Evolutionary conservation across 2,113 vertebrate species (phyloP).

Genomic region (Brachyistius frenatus): DNA sequence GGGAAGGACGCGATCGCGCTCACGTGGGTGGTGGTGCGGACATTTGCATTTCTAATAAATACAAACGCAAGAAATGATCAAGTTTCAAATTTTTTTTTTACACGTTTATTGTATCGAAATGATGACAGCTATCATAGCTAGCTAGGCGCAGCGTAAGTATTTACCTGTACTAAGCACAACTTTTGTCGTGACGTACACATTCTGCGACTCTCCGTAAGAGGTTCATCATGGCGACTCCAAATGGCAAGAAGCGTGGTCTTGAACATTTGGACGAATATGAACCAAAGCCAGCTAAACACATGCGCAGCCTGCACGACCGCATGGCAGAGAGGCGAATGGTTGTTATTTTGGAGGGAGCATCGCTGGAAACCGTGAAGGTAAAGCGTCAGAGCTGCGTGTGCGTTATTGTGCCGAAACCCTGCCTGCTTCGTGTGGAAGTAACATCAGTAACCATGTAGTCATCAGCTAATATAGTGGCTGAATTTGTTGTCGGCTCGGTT

Average conservation of each 20-base stretch:
- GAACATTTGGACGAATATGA: constrained; percentile 87
- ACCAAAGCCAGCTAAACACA: constrained; percentile 82
- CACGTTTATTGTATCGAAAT: too few relatives aligned
- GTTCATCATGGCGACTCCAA: constrained; percentile 86
- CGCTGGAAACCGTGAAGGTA: constrained; percentile 96
- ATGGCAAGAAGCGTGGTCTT: constrained; percentile 82
- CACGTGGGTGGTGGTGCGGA: not conserved
- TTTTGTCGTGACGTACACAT: constrained; percentile 59
- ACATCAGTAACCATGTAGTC: not conserved
- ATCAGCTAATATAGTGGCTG: too few relatives aligned
- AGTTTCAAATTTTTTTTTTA: too few relatives aligned
- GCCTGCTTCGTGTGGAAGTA: constrained; percentile 1
- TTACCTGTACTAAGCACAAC: too few relatives aligned
- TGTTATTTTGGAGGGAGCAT: constrained; percentile 94
- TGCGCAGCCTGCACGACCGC: constrained; percentile 78
- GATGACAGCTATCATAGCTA: too few relatives aligned
- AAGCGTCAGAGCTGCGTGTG: not conserved
- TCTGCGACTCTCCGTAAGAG: constrained; percentile 54
- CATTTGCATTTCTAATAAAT: not conserved
- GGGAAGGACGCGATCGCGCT: too few relatives aligned
- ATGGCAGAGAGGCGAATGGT: constrained; percentile 87
- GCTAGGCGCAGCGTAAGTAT: too few relatives aligned
- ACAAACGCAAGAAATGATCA: not conserved
- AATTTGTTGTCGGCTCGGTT: not conserved
- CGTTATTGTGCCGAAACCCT: not conserved